Conservation (phyloP, 2,797 vertebrate species). For the Lagodon rhomboides region DNA sequence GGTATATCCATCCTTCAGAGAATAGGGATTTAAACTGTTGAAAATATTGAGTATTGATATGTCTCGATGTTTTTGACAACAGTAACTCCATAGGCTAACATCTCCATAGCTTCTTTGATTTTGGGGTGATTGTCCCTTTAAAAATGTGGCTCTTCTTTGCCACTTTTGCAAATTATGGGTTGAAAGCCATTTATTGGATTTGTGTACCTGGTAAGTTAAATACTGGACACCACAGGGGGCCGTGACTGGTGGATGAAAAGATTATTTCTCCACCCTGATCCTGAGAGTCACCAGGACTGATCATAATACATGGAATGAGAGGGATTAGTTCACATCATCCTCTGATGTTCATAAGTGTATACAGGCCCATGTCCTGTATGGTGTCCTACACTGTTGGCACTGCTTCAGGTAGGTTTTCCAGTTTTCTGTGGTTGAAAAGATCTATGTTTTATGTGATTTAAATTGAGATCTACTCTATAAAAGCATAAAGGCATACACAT, state of each 20-base stretch:
- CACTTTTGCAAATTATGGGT: background rate
- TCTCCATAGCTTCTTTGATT: too few species aligned
- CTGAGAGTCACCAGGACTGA: constrained; percentile 2
- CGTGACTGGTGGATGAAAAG: constrained; percentile 20
- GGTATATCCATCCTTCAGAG: too few species aligned
- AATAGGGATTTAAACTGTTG: too few species aligned
- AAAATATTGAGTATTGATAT: too few species aligned
- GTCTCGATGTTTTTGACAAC: too few species aligned
- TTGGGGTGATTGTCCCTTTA: too few species aligned
- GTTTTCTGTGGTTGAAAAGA: background rate
- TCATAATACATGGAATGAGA: constrained; percentile 28
- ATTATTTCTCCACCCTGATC: constrained; percentile 17
- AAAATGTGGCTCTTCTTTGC: background rate
- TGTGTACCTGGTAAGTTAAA: constrained; percentile 4
- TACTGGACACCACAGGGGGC: background rate
- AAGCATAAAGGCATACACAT: background rate
- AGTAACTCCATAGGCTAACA: too few species aligned
- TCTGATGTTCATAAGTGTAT: constrained; percentile 30
- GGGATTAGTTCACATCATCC: constrained; percentile 51
- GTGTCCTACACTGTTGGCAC: constrained; percentile 4
- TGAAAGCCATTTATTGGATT: background rate
- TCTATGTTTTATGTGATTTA: background rate
- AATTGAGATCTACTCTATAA: background rate
- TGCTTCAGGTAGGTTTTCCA: background rate
- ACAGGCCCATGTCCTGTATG: background rate